Percentiles rank a stretch among this genome's conserved stretches.
Evolutionary conservation across 2,113 vertebrate species (phyloP).

Genomic region (Lanius collurio): DNA sequence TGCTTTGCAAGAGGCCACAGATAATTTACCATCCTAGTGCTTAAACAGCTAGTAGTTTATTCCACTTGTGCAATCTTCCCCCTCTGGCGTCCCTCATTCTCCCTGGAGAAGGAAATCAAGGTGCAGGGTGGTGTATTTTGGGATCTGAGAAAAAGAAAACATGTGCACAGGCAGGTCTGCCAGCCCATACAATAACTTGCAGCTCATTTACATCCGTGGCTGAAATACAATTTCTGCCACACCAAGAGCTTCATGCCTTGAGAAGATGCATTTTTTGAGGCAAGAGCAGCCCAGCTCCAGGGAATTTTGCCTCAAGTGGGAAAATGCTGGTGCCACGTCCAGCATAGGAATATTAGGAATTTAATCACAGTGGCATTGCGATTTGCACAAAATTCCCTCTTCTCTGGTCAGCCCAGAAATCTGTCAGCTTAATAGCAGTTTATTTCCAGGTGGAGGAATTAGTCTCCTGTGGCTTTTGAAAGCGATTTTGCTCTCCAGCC

Average conservation of each 20-base stretch:
- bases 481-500: neutral
- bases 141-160: neutral
- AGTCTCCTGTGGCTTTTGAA: neutral
- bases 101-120: neutral
- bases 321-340: neutral
- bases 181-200: neutral
- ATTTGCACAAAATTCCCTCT: neutral
- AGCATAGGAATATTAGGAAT: neutral
- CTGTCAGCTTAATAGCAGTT: neutral
- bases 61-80: neutral
- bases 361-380: neutral
- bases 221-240: neutral
- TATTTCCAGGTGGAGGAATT: neutral
- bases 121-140: neutral
- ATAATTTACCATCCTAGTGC: neutral
- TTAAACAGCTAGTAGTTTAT: neutral
- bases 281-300: neutral
- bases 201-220: neutral
- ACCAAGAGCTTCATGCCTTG: neutral
- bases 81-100: neutral
- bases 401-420: neutral
- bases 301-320: neutral
- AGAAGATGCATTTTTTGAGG: neutral
- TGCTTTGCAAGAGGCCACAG: neutral
- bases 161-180: neutral